A percentile compares a stretch with the other conserved stretches of the same genome.
These are phyloP conservation scores for Merodon equestris DNA, from an alignment of 2,888 invertebrate genomes.

Conservation along the genomic window DNA sequence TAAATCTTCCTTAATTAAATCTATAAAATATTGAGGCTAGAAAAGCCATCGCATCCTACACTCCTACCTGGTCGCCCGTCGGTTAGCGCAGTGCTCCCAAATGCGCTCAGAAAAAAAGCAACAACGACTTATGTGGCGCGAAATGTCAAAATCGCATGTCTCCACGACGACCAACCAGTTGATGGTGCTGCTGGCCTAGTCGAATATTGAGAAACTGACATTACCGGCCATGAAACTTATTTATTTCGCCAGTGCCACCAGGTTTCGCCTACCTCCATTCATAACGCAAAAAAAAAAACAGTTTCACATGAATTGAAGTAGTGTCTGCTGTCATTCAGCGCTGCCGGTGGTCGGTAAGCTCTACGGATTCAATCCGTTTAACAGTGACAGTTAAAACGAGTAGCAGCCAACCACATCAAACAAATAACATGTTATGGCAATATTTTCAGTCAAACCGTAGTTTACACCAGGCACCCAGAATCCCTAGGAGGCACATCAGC, in stretches of 20 bases:
- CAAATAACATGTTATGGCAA: slow-evolving; percentile 68
- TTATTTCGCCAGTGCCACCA: slow-evolving; percentile 49
- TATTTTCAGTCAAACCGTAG: slow-evolving; percentile 71
- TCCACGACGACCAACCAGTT: neutral
- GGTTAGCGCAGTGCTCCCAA: slow-evolving; percentile 51
- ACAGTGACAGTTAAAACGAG: slow-evolving; percentile 53
- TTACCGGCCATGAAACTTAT: slow-evolving; percentile 68
- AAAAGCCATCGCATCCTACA: neutral
- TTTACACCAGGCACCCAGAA: slow-evolving; percentile 62
- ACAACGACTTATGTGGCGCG: slow-evolving; percentile 5
- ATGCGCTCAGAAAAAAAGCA: slow-evolving; percentile 49
- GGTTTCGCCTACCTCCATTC: slow-evolving; percentile 35
- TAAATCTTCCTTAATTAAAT: neutral
- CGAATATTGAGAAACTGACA: slow-evolving; percentile 70
- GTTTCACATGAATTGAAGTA: too few relatives aligned
- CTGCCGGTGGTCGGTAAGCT: neutral
- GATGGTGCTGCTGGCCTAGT: slow-evolving; percentile 60
- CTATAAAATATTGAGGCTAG: neutral
- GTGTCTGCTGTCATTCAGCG: slow-evolving; percentile 41
- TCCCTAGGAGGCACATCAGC: slow-evolving; percentile 4
- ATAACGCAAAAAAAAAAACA: too few relatives aligned
- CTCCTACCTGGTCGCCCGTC: slow-evolving; percentile 50
- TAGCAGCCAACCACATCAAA: slow-evolving; percentile 59
- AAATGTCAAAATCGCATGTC: neutral
- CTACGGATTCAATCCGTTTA: slow-evolving; percentile 6